Percentiles rank a stretch among this genome's conserved stretches.
Conservation (phyloP, 2,888 invertebrate species). For the Podotricha telesiphe region DNA sequence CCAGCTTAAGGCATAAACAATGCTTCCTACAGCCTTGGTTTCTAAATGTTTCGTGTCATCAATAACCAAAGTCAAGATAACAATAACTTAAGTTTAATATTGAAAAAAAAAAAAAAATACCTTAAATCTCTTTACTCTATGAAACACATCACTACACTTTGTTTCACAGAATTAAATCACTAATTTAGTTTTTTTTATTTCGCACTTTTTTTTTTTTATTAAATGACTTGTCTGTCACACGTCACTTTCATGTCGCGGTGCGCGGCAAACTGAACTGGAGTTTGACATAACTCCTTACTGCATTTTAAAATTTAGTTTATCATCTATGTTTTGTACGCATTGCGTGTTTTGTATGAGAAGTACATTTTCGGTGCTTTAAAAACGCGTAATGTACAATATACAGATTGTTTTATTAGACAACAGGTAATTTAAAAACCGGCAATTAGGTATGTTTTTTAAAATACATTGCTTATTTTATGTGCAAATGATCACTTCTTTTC, state of each 20-base stretch:
- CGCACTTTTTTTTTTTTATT: constrained; percentile 4
- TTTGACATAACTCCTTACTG: constrained; percentile 38
- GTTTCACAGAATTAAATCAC: background rate
- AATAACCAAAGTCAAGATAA: constrained; percentile 28
- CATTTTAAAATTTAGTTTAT: background rate
- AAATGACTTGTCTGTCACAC: constrained; percentile 54
- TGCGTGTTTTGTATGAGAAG: background rate
- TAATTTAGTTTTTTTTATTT: background rate
- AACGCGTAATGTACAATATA: constrained; percentile 16
- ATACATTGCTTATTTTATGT: constrained; percentile 15
- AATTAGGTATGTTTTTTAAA: constrained; percentile 1
- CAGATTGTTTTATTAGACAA: background rate
- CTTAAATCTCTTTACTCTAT: background rate
- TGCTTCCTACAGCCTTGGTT: constrained; percentile 27
- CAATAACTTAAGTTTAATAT: constrained; percentile 17
- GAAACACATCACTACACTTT: constrained; percentile 3
- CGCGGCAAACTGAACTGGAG: constrained; percentile 63
- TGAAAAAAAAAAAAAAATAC: background rate
- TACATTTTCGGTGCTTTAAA: background rate
- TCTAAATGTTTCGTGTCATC: constrained; percentile 29
- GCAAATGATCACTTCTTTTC: background rate
- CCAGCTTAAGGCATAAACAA: constrained; percentile 14
- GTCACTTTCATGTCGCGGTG: constrained; percentile 55
- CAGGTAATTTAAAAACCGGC: constrained; percentile 11
- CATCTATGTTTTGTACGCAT: constrained; percentile 2